These are phyloP conservation scores for Gastrophryne carolinensis DNA, from an alignment of 2,797 vertebrate genomes.

Conservation along the genomic window DNA sequence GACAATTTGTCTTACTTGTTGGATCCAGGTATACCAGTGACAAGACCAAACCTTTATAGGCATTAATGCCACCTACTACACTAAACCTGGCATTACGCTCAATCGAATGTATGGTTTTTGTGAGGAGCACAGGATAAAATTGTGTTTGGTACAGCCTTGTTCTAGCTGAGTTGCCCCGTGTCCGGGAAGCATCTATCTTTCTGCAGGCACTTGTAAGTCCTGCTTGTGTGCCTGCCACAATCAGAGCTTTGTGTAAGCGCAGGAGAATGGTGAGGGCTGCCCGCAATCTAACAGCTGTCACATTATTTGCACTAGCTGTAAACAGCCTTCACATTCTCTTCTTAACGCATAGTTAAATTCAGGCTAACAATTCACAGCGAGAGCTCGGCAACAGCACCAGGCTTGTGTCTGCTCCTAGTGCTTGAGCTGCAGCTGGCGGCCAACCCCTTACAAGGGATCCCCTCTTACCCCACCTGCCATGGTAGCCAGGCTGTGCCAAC, in stretches of 20 bases:
- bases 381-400: slow-evolving; percentile 82
- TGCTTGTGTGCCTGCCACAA: slow-evolving; percentile 61
- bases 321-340: slow-evolving; percentile 81
- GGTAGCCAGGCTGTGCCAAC: slow-evolving; percentile 10
- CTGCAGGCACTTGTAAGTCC: slow-evolving; percentile 54
- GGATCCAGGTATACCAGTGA: too few species aligned
- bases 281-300: slow-evolving; percentile 84
- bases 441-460: slow-evolving; percentile 55
- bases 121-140: not conserved
- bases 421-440: slow-evolving; percentile 68
- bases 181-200: slow-evolving; percentile 19
- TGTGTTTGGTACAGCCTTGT: not conserved
- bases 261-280: slow-evolving; percentile 65
- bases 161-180: not conserved
- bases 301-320: slow-evolving; percentile 87
- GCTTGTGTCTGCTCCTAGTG: slow-evolving; percentile 82
- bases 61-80: too few species aligned
- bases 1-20: too few species aligned
- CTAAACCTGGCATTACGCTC: too few species aligned
- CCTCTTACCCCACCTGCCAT: slow-evolving; percentile 32
- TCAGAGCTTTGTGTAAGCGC: slow-evolving; percentile 70
- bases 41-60: too few species aligned
- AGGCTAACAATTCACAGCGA: slow-evolving; percentile 81
- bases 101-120: too few species aligned
- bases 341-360: slow-evolving; percentile 82